These are phyloP conservation scores for Coptodon rendalli DNA, from an alignment of 2,113 vertebrate species.

Conservation along the genomic window DNA sequence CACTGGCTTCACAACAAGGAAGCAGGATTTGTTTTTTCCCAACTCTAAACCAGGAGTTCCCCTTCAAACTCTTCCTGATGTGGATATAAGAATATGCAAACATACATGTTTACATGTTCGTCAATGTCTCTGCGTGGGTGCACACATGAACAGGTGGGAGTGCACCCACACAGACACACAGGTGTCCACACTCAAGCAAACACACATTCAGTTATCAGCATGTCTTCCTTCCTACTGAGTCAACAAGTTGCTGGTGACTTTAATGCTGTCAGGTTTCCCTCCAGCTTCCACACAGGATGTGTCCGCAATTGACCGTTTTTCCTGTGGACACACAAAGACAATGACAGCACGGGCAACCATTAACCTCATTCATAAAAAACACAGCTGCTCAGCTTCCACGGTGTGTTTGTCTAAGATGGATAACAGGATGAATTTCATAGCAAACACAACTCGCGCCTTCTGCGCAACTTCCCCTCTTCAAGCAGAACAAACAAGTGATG, in stretches of 20 bases:
- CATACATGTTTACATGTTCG: not conserved
- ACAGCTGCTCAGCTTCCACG: constrained; percentile 28
- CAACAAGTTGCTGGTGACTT: constrained; percentile 38
- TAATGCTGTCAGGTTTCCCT: not conserved
- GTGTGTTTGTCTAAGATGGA: constrained; percentile 24
- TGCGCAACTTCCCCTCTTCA: constrained; percentile 9
- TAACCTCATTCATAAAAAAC: constrained; percentile 50
- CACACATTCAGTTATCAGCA: not conserved
- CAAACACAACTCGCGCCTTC: not conserved
- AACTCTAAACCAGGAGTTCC: not conserved
- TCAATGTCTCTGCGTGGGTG: not conserved
- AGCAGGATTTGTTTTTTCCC: constrained; percentile 37
- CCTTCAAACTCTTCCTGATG: constrained; percentile 7
- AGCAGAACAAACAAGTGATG: not conserved
- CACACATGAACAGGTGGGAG: not conserved
- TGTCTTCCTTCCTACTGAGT: constrained; percentile 37
- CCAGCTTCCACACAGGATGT: constrained; percentile 49
- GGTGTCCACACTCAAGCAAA: not conserved
- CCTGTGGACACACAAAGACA: constrained; percentile 42
- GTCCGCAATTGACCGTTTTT: constrained; percentile 16
- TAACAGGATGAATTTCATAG: constrained; percentile 28
- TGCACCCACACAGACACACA: not conserved
- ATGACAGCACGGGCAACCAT: constrained; percentile 39
- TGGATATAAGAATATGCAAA: not conserved
- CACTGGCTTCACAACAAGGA: constrained; percentile 8